These are phyloP conservation scores for Cygnus buccinator DNA, from an alignment of 2,113 vertebrate genomes.

Conservation along the genomic window DNA sequence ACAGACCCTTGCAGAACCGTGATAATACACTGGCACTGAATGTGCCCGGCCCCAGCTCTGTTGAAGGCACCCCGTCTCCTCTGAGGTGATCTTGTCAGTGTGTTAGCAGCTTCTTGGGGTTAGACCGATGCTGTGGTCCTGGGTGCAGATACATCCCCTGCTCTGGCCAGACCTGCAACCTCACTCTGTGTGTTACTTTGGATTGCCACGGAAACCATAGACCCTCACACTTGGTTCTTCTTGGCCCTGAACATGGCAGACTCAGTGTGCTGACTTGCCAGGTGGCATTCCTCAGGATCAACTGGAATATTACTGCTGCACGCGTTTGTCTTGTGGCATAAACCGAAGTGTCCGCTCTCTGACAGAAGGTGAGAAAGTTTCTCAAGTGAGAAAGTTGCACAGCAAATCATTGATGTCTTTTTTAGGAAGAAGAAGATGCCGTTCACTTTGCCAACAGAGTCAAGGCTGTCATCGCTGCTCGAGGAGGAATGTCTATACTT, in stretches of 20 bases:
- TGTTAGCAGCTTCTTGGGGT: neutral
- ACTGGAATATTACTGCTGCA: neutral
- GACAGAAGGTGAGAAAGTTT: neutral
- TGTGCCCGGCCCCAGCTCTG: neutral
- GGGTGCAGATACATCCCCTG: neutral
- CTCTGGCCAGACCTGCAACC: neutral
- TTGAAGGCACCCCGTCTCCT: neutral
- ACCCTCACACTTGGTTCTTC: neutral
- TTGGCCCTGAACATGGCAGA: neutral
- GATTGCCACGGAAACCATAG: neutral
- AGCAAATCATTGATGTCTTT: neutral
- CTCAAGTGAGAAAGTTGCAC: neutral
- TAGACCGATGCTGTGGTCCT: neutral
- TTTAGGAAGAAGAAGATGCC: slow-evolving; percentile 88
- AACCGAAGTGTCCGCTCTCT: neutral
- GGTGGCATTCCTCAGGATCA: neutral
- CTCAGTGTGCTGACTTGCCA: too few species aligned
- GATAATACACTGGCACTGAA: neutral
- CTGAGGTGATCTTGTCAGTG: neutral
- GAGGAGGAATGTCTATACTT: slow-evolving; percentile 86
- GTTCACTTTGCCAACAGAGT: slow-evolving; percentile 91
- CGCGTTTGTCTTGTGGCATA: neutral
- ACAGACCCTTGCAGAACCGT: neutral
- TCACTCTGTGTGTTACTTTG: neutral
- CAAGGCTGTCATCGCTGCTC: slow-evolving; percentile 88